phyloP scores from a whole-genome alignment of 1,140 invertebrate species.

The Meloidogyne exigua region DNA sequence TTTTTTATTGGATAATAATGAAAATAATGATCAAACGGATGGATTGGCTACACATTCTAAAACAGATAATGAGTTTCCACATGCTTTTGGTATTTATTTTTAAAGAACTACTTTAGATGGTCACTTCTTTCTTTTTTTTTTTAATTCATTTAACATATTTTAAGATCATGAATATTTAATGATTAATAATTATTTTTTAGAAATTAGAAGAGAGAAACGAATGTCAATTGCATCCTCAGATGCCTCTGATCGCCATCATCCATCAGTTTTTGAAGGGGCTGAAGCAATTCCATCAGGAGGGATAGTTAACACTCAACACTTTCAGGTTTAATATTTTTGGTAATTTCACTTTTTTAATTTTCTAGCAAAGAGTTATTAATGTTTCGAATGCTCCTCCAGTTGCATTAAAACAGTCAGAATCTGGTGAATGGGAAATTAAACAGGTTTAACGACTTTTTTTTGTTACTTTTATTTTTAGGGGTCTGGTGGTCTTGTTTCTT shows the following conservation, averaged over 20 bases:
- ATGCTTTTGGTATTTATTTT: not conserved
- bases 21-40: not conserved
- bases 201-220: constrained; percentile 29
- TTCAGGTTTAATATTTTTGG: not conserved
- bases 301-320: constrained; percentile 23
- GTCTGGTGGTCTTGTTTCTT: constrained; percentile 60
- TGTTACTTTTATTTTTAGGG: constrained; percentile 29
- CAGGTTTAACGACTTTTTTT: constrained; percentile 31
- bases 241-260: constrained; percentile 8
- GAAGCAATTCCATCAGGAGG: constrained; percentile 12
- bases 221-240: constrained; percentile 24
- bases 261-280: constrained; percentile 4
- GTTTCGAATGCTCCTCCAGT: constrained; percentile 63
- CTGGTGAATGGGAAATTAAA: constrained; percentile 63
- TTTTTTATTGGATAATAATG: not conserved
- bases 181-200: too few relatives aligned
- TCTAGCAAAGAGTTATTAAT: constrained; percentile 59
- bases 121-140: too few relatives aligned
- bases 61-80: not conserved
- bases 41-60: not conserved
- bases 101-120: too few relatives aligned
- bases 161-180: too few relatives aligned
- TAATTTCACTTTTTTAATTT: constrained; percentile 15
- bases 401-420: constrained; percentile 56
- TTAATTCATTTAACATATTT: too few relatives aligned